Percentiles rank a stretch among this genome's conserved stretches.
phyloP scores from a whole-genome alignment of 2,113 vertebrate species.

The Trichomycterus rosablanca region DNA sequence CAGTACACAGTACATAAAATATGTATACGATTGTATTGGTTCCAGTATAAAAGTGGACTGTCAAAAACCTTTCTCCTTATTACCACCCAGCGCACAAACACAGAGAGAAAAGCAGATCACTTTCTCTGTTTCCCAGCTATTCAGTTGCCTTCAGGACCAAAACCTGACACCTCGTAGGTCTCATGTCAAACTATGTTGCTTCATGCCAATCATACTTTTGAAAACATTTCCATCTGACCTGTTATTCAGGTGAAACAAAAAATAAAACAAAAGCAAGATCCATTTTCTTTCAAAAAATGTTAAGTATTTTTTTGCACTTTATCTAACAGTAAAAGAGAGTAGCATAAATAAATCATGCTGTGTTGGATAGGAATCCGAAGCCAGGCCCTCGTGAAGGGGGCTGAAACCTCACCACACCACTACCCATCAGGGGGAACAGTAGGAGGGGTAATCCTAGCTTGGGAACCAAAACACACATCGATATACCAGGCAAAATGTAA shows the following conservation, averaged over 20 bases:
- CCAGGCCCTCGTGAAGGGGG: not conserved
- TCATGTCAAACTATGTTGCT: slow-evolving; percentile 3
- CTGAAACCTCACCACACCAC: slow-evolving; percentile 14
- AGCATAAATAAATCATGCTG: slow-evolving; percentile 37
- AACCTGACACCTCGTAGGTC: not conserved
- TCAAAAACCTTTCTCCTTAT: no score
- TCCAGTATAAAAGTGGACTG: no score
- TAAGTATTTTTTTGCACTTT: not conserved
- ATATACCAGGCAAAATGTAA: not conserved
- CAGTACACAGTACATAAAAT: not conserved
- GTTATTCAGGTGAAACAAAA: not conserved
- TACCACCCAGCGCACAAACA: no score
- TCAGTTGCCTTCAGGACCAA: no score
- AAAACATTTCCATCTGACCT: not conserved
- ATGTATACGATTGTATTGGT: no score
- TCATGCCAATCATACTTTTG: not conserved
- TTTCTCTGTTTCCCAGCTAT: slow-evolving; percentile 14
- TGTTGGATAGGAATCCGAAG: slow-evolving; percentile 24
- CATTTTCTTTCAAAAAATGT: slow-evolving; percentile 6
- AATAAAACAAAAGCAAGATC: slow-evolving; percentile 2
- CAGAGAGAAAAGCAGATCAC: slow-evolving; percentile 17
- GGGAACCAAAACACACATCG: slow-evolving; percentile 9
- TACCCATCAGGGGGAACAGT: slow-evolving; percentile 18
- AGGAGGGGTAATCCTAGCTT: slow-evolving; percentile 42
- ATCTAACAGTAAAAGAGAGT: not conserved